Evolutionary conservation across 2,888 invertebrate genomes (phyloP).

Genomic region (Synanthedon tipuliformis): DNA sequence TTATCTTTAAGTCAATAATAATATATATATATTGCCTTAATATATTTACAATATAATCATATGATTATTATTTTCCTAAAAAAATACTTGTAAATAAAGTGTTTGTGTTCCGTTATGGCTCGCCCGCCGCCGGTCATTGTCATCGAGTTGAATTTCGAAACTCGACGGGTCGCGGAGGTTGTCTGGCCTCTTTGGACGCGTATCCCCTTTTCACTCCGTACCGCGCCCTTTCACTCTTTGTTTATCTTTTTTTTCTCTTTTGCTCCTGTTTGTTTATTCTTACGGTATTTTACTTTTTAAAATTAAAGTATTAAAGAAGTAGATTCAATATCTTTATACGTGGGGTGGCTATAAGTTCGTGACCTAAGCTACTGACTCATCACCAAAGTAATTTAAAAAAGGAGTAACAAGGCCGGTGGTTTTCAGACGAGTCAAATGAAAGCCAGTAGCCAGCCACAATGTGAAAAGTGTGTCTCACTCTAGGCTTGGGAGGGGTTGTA

Average conservation of each 20-base stretch:
- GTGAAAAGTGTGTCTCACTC: no score
- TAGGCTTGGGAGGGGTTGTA: no score
- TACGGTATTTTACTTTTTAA: background rate
- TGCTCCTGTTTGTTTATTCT: background rate
- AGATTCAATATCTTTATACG: background rate
- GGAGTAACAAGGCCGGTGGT: no score
- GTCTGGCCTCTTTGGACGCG: conserved; percentile 12
- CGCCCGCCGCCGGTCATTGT: conserved; percentile 20
- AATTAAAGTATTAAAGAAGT: background rate
- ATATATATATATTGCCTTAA: background rate
- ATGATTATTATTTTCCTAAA: background rate
- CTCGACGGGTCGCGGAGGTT: conserved; percentile 30
- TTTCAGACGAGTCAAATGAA: no score
- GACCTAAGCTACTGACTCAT: no score
- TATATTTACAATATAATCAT: no score
- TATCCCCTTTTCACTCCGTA: background rate
- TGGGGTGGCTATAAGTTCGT: no score
- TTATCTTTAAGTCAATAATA: background rate
- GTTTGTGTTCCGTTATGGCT: conserved; percentile 21
- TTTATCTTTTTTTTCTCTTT: background rate
- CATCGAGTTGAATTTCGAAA: conserved; percentile 23
- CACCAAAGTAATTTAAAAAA: no score
- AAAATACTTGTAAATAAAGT: conserved; percentile 16
- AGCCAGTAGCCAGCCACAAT: no score
- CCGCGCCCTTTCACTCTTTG: background rate